phyloP scores from a whole-genome alignment of 2,797 vertebrate species.

The Darevskia mixta region DNA sequence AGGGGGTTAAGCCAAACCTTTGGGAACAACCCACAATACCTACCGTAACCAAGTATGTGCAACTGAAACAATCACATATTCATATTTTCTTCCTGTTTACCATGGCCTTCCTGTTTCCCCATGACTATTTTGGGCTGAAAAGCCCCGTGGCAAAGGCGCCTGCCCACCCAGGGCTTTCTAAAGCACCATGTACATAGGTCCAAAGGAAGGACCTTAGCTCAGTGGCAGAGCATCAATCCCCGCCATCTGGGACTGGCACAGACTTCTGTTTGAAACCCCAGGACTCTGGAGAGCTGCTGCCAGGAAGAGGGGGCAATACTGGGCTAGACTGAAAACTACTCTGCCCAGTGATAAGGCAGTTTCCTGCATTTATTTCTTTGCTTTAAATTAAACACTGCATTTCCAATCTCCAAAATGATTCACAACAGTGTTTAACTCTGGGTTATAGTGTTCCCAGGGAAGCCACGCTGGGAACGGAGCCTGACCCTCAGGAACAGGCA shows the following conservation, averaged over 20 bases:
- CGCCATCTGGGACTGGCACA: background rate
- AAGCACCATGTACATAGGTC: no score
- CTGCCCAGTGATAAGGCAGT: background rate
- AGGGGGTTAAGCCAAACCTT: background rate
- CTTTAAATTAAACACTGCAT: background rate
- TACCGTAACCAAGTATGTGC: background rate
- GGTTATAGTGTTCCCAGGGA: background rate
- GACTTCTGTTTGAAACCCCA: no score
- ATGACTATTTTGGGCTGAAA: no score
- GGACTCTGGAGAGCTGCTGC: no score
- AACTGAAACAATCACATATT: no score
- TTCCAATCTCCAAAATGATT: no score
- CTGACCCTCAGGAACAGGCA: background rate
- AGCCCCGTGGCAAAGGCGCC: background rate
- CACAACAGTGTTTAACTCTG: no score
- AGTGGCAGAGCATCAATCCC: background rate
- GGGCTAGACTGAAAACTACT: background rate
- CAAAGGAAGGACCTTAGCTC: constrained; percentile 26
- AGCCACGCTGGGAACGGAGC: background rate
- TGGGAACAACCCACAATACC: background rate
- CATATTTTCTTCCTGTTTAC: background rate
- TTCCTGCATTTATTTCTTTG: no score
- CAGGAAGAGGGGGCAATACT: background rate
- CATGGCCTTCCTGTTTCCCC: background rate
- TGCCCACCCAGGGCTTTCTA: background rate